Evolutionary conservation across 2,888 invertebrate genomes (phyloP), one percentile per base, ranked within the genome.

Genomic region (Meiosimyza platycephala): DNA sequence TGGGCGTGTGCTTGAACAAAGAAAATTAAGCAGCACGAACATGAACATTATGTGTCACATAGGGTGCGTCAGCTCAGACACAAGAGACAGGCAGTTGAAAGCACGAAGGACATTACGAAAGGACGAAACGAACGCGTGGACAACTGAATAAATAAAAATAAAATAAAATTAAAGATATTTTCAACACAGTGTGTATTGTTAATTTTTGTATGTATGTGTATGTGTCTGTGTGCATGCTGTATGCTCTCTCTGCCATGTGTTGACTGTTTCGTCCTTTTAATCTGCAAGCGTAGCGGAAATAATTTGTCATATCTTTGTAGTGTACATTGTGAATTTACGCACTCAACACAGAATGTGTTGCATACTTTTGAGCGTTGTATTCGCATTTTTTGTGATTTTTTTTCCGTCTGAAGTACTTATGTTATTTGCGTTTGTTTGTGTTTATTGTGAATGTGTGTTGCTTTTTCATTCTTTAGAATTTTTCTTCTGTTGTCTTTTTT

Each of bases 241-340:
- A 40, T 40, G 40, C 40, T 7, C n/a, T 62, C n/a, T 47, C 40
- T 40, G 62, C 47, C 33, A 59, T 59, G 59, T 59, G 59, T 7
- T 13, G 22, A 59, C 28, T 59, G 59, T 13, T n/a, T 59, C 54
- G 54, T 18, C 40, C 40, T 40, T 16, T 54, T n/a, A 54, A 18
- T 50, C 16, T 64, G 60, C 60, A 60, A 71, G 65, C 76, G 78
- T 79, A 80, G 75, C 80, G 80, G 80, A 80, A 79, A 78, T 78
- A 78, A 80, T 80, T 80, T 80, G 80, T 80, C 80, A 80, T 78
- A 80, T 77, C 72, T 40, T 9, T 7, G 6, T 9, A 40, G 40
- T 40, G 40, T 40, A 40, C 40, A 40, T 7, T 40, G 40, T 40
- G 40, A 40, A 40, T 40, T 40, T 47, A 6, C 18, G 48, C 48